Percentiles rank a stretch among this genome's conserved stretches.
Evolutionary conservation across 2,113 vertebrate species (phyloP).

Genomic region (Platysternon megacephalum): DNA sequence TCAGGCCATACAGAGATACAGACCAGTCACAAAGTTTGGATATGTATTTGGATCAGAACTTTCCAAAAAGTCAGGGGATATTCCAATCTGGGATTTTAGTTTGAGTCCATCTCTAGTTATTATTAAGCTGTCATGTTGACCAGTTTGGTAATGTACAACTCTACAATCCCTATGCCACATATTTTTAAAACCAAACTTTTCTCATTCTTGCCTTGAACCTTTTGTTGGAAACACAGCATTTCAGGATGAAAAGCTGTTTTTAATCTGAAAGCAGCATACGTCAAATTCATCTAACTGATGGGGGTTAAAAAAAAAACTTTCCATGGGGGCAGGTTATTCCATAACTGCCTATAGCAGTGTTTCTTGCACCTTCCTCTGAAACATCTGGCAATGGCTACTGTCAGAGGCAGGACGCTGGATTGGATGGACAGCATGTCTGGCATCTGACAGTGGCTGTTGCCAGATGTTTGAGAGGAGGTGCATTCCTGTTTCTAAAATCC

Average conservation of each 20-base stretch:
- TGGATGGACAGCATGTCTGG: fast-evolving
- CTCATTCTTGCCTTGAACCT: neutral
- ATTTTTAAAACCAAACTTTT: neutral
- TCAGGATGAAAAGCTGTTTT: neutral
- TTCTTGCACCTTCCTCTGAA: neutral
- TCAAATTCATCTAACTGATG: neutral
- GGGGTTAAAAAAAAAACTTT: neutral
- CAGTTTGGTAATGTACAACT: neutral
- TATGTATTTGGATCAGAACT: neutral
- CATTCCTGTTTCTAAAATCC: neutral
- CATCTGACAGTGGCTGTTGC: neutral
- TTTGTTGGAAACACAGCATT: neutral
- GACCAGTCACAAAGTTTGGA: neutral
- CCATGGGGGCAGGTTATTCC: neutral
- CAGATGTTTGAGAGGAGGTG: neutral
- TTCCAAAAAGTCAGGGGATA: neutral
- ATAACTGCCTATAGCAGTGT: neutral
- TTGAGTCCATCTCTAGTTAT: neutral
- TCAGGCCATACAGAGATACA: neutral
- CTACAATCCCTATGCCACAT: neutral
- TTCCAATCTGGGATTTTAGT: neutral
- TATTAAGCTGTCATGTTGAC: neutral
- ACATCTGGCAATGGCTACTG: neutral
- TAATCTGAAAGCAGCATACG: neutral
- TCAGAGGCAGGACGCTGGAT: neutral